Base-by-base conservation (phyloP, 2,888 invertebrate species). In the Noctua janthina region DNA sequence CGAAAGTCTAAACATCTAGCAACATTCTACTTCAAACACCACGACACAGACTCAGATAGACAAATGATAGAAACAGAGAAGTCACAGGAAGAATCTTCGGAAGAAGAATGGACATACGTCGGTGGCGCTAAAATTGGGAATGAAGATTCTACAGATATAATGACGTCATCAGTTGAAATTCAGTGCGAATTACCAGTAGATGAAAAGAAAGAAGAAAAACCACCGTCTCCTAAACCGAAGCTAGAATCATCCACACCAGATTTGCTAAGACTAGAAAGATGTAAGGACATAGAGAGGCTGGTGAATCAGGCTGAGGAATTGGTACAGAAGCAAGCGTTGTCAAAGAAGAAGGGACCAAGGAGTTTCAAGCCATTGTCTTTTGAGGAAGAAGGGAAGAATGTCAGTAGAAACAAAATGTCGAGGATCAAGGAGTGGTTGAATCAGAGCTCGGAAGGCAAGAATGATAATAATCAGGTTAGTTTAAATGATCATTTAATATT, bases 1-100 rank as follows among this genome's bases (percentile, higher is more conserved):
- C 97, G 98, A 88, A 98, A 98, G 94, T 98, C 98, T 35, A 98
- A 98, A 94, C 98, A 99, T 94, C 97, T 98, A 93, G 99, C 98
- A 88, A 98, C 98, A 84, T 99, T 98, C 95, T 99, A 99, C 95
- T 99, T 98, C 95, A 98, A 97, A 94, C 99, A 99, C 94, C 97
- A 98, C 94, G 99, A 99, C 93, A 99, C 99, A 23, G 99, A 99
- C 94, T 98, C 98, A 20, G 99, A 99, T 93, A 97, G 97, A 93
- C 98, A 98, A 91, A 96, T 97, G 93, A 94, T 96, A 84, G 94
- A 97, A 92, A 96, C 97, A 74, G 94, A 96, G 77, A 96, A 96
- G 79, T 96, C 95, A 17, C 96, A 96, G 84, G 96, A 96, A 71
- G 97, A 97, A 89, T 96, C 96, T 0, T 96, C 96, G 0, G 96